Evolutionary conservation across 2,113 vertebrate species (phyloP).

Genomic region (Perccottus glenii): DNA sequence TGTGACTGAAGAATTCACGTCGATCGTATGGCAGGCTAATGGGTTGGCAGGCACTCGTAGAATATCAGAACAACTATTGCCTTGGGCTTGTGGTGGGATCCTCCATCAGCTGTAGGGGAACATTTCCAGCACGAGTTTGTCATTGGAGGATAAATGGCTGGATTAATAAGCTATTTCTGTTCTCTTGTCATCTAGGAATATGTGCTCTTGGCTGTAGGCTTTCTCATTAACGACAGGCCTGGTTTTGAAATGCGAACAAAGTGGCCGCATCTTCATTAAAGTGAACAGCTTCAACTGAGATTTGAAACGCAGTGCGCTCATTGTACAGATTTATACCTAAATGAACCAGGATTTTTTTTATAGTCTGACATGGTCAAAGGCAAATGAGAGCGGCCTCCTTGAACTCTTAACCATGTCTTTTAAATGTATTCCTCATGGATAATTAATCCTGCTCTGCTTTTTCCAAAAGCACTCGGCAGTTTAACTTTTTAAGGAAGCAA

Average conservation of each 20-base stretch:
- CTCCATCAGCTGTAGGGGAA: conserved; percentile 41
- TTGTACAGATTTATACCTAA: no score
- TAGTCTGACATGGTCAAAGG: background rate
- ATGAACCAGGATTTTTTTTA: background rate
- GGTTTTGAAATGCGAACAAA: conserved; percentile 23
- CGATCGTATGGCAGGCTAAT: conserved; percentile 39
- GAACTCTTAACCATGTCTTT: conserved; percentile 44
- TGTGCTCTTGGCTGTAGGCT: conserved; percentile 33
- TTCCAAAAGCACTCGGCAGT: conserved; percentile 32
- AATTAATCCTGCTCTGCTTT: conserved; percentile 57
- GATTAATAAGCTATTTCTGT: conserved; percentile 63
- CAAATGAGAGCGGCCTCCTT: conserved; percentile 12
- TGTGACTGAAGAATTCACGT: conserved; percentile 28
- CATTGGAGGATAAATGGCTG: conserved; percentile 52
- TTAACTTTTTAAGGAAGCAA: conserved; percentile 29
- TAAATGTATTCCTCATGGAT: conserved; percentile 48
- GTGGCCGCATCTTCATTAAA: background rate
- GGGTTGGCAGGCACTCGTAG: conserved; percentile 8
- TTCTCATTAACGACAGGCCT: conserved; percentile 17
- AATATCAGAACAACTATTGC: conserved; percentile 44
- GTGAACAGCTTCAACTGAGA: conserved; percentile 24
- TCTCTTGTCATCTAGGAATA: conserved; percentile 50
- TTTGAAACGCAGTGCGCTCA: background rate
- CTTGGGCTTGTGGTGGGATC: conserved; percentile 32
- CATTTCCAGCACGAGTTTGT: conserved; percentile 41